phyloP scores from a whole-genome alignment of 2,888 invertebrate genomes.

The Arrhopalites spinosus region DNA sequence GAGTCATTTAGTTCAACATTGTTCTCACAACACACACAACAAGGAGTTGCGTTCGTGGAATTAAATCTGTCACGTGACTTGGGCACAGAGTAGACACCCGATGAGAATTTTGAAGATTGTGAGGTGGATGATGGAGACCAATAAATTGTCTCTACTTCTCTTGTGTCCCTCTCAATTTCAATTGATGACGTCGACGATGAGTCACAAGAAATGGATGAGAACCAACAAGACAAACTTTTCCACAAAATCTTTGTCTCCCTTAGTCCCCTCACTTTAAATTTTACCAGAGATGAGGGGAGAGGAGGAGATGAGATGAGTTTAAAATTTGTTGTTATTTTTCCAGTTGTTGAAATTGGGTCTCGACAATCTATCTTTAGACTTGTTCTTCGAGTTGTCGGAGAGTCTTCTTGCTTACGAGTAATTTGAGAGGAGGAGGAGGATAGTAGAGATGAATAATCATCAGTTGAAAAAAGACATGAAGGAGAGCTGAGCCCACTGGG shows the following conservation, averaged over 20 bases:
- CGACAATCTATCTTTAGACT: neutral
- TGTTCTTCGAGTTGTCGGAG: neutral
- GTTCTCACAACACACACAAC: too few relatives aligned
- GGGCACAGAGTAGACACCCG: too few relatives aligned
- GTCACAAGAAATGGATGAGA: neutral
- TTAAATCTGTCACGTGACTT: too few relatives aligned
- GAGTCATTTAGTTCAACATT: too few relatives aligned
- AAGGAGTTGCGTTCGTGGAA: too few relatives aligned
- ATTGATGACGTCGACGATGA: neutral
- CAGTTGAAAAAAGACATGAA: conserved; percentile 5
- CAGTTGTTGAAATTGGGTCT: neutral
- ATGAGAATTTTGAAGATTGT: too few relatives aligned
- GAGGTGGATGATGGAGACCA: too few relatives aligned
- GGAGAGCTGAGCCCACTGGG: conserved; percentile 14
- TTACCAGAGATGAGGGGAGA: too few relatives aligned
- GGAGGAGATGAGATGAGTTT: neutral
- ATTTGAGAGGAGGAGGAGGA: too few relatives aligned
- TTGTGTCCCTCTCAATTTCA: neutral
- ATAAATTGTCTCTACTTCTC: neutral
- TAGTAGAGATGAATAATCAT: too few relatives aligned
- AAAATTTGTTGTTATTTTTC: neutral
- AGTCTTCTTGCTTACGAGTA: neutral
- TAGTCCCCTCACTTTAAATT: too few relatives aligned
- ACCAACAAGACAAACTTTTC: neutral
- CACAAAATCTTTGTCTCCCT: too few relatives aligned